Conservation (phyloP, 2,113 vertebrate genomes). For the Tonatia bakeri region DNA sequence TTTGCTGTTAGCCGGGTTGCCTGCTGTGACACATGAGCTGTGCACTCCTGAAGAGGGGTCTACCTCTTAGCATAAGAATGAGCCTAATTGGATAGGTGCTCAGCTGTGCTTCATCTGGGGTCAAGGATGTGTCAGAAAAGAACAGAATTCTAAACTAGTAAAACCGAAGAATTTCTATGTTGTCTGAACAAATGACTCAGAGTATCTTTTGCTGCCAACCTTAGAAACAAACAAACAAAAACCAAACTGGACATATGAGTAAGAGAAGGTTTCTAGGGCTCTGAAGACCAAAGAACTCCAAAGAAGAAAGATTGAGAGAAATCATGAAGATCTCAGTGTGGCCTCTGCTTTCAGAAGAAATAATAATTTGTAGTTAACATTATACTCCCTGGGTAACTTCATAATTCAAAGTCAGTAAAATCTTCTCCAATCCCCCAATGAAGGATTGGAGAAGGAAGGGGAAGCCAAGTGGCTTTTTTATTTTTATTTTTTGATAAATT, state of each 20-base stretch:
- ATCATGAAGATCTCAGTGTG: not conserved
- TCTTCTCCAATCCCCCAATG: not conserved
- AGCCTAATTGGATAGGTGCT: slow-evolving; percentile 29
- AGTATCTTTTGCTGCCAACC: not conserved
- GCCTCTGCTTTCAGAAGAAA: not conserved
- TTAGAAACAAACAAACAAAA: not conserved
- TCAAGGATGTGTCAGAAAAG: not conserved
- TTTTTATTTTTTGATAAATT: not conserved
- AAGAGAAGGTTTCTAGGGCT: not conserved
- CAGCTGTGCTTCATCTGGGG: not conserved
- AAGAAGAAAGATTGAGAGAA: not conserved
- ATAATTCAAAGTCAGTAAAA: not conserved
- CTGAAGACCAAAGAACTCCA: not conserved
- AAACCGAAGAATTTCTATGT: not conserved
- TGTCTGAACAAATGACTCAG: not conserved
- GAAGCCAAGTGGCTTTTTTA: not conserved
- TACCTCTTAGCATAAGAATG: not conserved
- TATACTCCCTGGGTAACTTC: not conserved
- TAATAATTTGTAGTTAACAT: not conserved
- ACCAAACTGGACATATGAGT: not conserved
- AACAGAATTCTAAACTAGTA: slow-evolving; percentile 4
- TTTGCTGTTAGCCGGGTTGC: not conserved
- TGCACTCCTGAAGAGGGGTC: not conserved
- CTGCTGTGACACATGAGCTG: slow-evolving; percentile 8
- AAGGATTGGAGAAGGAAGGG: no score